Evolutionary conservation across 1,140 invertebrate species (phyloP), one percentile per base, ranked within the genome.

Genomic region (Heliconius himera): DNA sequence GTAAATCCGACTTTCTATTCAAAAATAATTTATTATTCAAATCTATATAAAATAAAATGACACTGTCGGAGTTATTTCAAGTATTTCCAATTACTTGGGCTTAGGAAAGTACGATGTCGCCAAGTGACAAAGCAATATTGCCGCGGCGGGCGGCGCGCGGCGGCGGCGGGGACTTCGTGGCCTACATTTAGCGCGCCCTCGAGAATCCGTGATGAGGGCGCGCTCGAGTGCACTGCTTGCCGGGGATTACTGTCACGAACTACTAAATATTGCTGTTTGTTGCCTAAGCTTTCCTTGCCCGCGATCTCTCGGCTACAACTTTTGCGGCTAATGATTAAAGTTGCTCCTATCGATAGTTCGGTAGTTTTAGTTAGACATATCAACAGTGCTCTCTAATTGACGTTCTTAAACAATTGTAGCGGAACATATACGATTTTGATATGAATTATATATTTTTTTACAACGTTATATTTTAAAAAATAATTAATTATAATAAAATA

Each of bases 61-160:
- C 77, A 81, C 74, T 75, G 80, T 78, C 29, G 49, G 80, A 77
- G 60, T 78, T 81, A 92, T 92, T 93, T 93, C 88, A 93, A 94
- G 87, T 92, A 93, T 93, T 93, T 93, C 92, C 93, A 94, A 94
- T 94, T 93, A 93, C 90, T 94, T 90, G 87, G 89, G 90, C 90
- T 94, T 93, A 93, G 91, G 83, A 87, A 89, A 89, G 89, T 85
- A 87, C 90, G 86, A 91, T 88, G 91, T 93, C 91, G 90, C 88
- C 90, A 89, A 92, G 90, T 93, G 93, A 94, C 93, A 94, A 93
- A 91, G 93, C 92, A 93, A 94, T 94, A 94, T 93, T 93, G 91
- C 87, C 85, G 85, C 86, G 85, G 85, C 84, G 81, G 79, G 85
- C 87, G 85, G 86, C 84, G 82, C 74, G 70, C 60, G 87, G 86